Base-by-base conservation (phyloP, 2,113 vertebrate genomes). In the Furnarius figulus region DNA sequence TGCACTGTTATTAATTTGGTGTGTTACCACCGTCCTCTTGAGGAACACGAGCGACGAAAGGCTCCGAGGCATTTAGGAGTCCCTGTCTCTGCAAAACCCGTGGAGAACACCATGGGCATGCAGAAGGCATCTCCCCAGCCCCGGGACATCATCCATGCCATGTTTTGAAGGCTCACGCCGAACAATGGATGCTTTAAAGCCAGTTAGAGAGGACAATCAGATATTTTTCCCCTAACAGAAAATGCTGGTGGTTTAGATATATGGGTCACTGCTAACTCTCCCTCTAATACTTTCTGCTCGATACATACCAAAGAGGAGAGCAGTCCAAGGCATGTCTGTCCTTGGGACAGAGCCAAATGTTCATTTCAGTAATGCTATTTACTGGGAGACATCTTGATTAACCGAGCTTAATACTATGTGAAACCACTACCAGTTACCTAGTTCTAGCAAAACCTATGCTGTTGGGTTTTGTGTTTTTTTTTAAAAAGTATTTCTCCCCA, bases 361-460 rank as follows among this genome's bases (percentile, higher is more conserved):
- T 88, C 84, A 71, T 90, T 95, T 96, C 84, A 80, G 85, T 80
- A 89, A 92, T 68, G 84, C 58, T 85, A 21, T 90, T 96, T 95
- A 95, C 85, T 72, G 78, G 91, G 93, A 92, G 92, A 96, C 95
- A 95, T 95, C 93, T 91, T 97, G 87, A 87, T 81, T 85, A 96
- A 94, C 67, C 0, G 87, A 78, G 33, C 65, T 85, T 74, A 87
- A 75, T 87, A 59, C 76, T 35, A 83, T 6, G 44, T 58, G 44
- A 87, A 92, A 86, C 80, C 21, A 3, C 52, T 75, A 25, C 35
- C 56, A n/a, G 84, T 79, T 91, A 61, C 35, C 73, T 78, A 24
- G 76, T 85, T 77, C 53, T 68, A 87, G 68, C 31, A 56, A 47
- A 50, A 71, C 39, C 30, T 49, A 6, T 1, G 0, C 24, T 40